Evolutionary conservation across 1,140 invertebrate genomes (phyloP).

Genomic region (Heliconius hermathena): DNA sequence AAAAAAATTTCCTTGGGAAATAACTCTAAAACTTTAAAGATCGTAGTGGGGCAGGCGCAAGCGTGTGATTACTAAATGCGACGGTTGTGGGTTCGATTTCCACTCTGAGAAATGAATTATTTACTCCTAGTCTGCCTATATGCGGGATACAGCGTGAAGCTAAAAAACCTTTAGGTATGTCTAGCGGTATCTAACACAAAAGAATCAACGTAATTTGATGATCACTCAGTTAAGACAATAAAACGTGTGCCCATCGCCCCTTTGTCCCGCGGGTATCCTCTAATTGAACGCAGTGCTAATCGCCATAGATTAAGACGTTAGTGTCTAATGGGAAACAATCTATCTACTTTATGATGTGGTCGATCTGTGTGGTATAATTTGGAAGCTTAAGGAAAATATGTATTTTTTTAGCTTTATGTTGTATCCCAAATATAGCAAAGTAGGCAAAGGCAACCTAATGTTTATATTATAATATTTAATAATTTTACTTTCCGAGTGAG

Average conservation of each 20-base stretch:
- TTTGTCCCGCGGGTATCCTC: slow-evolving; percentile 58
- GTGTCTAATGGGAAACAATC: slow-evolving; percentile 63
- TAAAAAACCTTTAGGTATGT: background rate
- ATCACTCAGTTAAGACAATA: slow-evolving; percentile 42
- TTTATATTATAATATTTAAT: too few species aligned
- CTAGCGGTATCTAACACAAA: slow-evolving; percentile 12
- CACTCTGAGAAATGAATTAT: too few species aligned
- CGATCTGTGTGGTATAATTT: slow-evolving; percentile 40
- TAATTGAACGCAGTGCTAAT: slow-evolving; percentile 72
- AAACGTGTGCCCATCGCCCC: slow-evolving; percentile 50
- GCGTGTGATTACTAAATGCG: too few species aligned
- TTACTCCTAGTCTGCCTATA: too few species aligned
- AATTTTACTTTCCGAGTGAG: too few species aligned
- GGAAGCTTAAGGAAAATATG: background rate
- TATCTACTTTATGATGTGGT: slow-evolving; percentile 60
- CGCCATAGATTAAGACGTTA: slow-evolving; percentile 68
- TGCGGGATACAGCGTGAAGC: background rate
- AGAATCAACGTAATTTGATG: slow-evolving; percentile 23
- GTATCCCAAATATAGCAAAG: too few species aligned
- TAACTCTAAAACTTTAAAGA: too few species aligned
- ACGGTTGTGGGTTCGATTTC: too few species aligned
- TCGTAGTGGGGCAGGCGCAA: too few species aligned
- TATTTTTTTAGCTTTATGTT: background rate
- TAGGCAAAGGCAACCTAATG: too few species aligned
- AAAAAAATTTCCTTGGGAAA: too few species aligned